phyloP scores from a whole-genome alignment of 2,888 invertebrate species.

The Prostheceraeus crozeri region DNA sequence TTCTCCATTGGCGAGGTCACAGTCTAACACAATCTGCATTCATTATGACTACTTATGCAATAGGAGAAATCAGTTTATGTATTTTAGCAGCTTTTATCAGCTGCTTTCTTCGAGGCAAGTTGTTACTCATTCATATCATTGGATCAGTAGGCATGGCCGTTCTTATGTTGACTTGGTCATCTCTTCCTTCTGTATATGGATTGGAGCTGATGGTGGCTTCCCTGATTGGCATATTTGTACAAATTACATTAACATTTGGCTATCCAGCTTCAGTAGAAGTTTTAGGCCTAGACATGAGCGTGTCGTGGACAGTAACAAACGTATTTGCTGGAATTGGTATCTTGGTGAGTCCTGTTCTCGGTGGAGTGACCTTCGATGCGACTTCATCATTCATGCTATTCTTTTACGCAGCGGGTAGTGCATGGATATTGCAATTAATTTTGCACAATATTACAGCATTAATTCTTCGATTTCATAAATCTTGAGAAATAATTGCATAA shows the following conservation, averaged over 20 bases:
- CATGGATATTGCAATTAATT: too few species aligned
- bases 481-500: too few species aligned
- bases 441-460: too few species aligned
- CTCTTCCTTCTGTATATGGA: background rate
- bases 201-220: constrained; percentile 5
- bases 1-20: too few species aligned
- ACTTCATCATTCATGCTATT: too few species aligned
- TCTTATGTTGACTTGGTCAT: background rate
- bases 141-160: background rate
- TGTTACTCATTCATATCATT: constrained; percentile 24
- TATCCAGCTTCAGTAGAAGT: constrained; percentile 34
- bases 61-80: constrained; percentile 2
- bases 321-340: background rate
- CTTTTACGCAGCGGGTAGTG: too few species aligned
- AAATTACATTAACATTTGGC: constrained; percentile 31
- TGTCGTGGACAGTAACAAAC: background rate
- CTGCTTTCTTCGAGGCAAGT: background rate
- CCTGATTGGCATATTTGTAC: constrained; percentile 22
- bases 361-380: too few species aligned
- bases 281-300: background rate
- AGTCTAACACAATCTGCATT: constrained; percentile 14
- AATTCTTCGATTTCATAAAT: too few species aligned
- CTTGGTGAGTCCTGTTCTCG: background rate
- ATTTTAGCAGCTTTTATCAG: constrained; percentile 23
- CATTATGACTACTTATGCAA: constrained; percentile 23